Conservation (phyloP, 2,797 vertebrate genomes). For the Scolopax bukidnonensis region DNA sequence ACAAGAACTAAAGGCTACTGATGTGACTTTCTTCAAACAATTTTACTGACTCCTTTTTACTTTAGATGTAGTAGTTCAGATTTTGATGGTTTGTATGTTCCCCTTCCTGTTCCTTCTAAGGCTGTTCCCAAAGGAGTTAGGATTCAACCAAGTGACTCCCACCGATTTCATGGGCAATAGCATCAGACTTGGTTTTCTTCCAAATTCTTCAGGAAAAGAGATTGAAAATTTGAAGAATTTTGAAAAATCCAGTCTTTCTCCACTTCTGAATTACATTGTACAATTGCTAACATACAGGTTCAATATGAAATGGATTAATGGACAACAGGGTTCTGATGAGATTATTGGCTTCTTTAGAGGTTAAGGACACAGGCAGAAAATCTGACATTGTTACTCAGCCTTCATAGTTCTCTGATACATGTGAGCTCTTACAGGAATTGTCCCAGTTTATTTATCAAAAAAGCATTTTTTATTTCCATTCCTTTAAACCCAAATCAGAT, state of each 20-base stretch:
- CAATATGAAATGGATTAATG: not conserved
- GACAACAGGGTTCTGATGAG: accelerated
- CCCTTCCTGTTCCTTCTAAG: not conserved
- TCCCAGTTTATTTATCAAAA: not conserved
- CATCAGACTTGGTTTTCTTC: not conserved
- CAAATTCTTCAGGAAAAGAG: not conserved
- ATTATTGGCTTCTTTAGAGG: not conserved
- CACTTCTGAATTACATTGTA: not conserved
- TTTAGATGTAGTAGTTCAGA: not conserved
- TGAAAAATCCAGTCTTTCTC: not conserved
- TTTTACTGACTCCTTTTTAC: not conserved
- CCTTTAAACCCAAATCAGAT: not conserved
- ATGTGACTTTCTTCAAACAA: not conserved
- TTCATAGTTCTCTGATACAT: not conserved
- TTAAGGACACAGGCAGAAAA: not conserved
- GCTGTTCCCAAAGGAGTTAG: not conserved
- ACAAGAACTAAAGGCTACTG: not conserved
- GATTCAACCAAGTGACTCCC: not conserved
- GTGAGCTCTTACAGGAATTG: not conserved
- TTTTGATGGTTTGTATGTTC: not conserved
- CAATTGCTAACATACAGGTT: not conserved
- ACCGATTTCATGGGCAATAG: not conserved
- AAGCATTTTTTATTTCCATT: not conserved
- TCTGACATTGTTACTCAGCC: not conserved
- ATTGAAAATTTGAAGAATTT: not conserved